phyloP scores from a whole-genome alignment of 1,140 invertebrate genomes.

The Periplaneta americana region DNA sequence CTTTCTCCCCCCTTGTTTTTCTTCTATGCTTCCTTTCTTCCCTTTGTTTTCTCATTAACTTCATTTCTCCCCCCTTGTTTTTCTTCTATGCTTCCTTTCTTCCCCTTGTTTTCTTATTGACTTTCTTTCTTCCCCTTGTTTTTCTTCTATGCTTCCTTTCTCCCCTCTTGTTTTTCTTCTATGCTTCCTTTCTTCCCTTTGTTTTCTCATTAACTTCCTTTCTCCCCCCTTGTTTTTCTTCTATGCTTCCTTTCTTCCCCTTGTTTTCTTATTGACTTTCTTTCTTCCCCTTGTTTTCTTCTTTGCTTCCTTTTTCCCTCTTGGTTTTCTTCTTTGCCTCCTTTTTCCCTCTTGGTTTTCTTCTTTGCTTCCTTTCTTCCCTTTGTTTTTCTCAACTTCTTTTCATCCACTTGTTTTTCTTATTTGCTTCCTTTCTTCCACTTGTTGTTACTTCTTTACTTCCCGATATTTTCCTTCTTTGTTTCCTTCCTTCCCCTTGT shows the following conservation, averaged over 20 bases:
- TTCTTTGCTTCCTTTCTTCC: neutral
- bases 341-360: neutral
- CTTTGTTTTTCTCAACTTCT: neutral
- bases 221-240: no score
- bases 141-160: no score
- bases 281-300: neutral
- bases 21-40: no score
- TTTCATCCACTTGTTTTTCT: neutral
- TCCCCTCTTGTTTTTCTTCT: no score
- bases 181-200: no score
- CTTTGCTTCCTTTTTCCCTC: neutral
- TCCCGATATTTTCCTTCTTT: neutral
- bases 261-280: neutral
- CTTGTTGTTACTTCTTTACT: neutral
- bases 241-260: neutral
- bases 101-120: no score
- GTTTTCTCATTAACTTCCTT: no score
- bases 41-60: no score
- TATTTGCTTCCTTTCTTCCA: neutral
- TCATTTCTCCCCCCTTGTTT: no score
- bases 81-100: no score
- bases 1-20: no score
- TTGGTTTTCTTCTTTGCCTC: neutral
- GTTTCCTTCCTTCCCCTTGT: neutral
- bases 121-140: no score